Evolutionary conservation across 2,797 vertebrate species (phyloP).

Genomic region (Melanotaenia pygmaea): DNA sequence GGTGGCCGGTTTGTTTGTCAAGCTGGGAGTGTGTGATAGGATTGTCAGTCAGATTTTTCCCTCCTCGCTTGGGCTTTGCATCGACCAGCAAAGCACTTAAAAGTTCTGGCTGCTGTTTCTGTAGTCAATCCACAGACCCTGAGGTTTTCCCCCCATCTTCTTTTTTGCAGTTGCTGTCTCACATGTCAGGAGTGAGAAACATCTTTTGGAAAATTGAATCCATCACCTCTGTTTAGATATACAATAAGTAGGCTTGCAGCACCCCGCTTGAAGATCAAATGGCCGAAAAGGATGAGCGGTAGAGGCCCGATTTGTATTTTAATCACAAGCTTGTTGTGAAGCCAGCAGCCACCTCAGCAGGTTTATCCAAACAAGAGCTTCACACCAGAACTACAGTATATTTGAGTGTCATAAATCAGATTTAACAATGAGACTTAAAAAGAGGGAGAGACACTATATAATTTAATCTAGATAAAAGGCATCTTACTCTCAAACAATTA

Average conservation of each 20-base stretch:
- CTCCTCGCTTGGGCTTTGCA: conserved; percentile 40
- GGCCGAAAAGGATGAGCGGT: conserved; percentile 34
- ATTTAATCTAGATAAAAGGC: conserved; percentile 29
- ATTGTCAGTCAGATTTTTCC: conserved; percentile 51
- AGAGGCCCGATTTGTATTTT: conserved; percentile 38
- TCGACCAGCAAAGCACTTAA: conserved; percentile 48
- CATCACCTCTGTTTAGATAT: conserved; percentile 36
- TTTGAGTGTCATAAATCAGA: conserved; percentile 37
- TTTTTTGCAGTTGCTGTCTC: conserved; percentile 42
- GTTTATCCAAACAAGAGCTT: conserved; percentile 47
- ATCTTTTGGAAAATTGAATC: conserved; percentile 56
- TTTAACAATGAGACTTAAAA: conserved; percentile 37
- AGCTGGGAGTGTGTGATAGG: conserved; percentile 71
- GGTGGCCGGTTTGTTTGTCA: conserved; percentile 64
- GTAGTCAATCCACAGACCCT: conserved; percentile 31
- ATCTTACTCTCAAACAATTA: conserved; percentile 9
- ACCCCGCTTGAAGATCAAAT: conserved; percentile 65
- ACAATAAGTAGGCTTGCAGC: conserved; percentile 55
- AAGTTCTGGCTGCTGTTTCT: conserved; percentile 42
- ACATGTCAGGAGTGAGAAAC: conserved; percentile 38
- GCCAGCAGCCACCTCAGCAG: conserved; percentile 47
- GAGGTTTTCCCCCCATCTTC: conserved; percentile 32
- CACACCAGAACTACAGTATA: conserved; percentile 18
- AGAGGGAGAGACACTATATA: conserved; percentile 16
- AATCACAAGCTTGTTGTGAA: conserved; percentile 50